Evolutionary conservation across 2,888 invertebrate species (phyloP).

Genomic region (Actias luna): DNA sequence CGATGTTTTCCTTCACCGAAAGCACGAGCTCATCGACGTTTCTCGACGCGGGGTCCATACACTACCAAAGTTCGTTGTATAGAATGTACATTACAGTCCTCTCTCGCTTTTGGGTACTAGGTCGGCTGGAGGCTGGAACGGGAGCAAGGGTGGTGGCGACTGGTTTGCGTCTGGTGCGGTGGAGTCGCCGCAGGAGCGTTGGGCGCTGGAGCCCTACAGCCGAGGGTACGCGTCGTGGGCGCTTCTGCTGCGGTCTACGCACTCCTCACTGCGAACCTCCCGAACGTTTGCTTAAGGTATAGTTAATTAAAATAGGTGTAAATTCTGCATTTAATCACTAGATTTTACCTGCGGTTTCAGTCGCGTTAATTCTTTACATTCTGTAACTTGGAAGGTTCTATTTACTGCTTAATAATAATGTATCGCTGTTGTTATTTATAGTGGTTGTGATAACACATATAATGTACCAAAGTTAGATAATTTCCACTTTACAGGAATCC

Average conservation of each 20-base stretch:
- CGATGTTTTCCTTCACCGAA: no score
- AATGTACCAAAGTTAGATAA: no score
- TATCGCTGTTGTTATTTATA: no score
- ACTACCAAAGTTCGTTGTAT: not conserved
- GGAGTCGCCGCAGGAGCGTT: conserved; percentile 90
- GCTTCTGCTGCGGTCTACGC: conserved; percentile 96
- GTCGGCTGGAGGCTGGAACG: conserved; percentile 82
- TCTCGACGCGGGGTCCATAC: no score
- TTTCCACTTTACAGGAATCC: no score
- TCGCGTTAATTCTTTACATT: no score
- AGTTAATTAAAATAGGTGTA: not conserved
- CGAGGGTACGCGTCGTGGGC: conserved; percentile 89
- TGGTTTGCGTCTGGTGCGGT: conserved; percentile 86
- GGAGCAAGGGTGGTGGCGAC: conserved; percentile 89
- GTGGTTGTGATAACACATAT: no score
- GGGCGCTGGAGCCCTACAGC: conserved; percentile 88
- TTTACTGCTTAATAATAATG: no score
- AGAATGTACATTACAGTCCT: not conserved
- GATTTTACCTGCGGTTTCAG: no score
- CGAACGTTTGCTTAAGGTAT: conserved; percentile 87
- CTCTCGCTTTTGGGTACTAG: conserved; percentile 31
- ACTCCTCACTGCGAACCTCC: conserved; percentile 91
- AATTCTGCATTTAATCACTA: not conserved
- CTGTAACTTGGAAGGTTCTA: no score
- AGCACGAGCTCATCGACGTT: no score